Percentiles rank a stretch among this genome's conserved stretches.
Conservation (phyloP, 2,888 invertebrate genomes). For the Mystacides longicornis region DNA sequence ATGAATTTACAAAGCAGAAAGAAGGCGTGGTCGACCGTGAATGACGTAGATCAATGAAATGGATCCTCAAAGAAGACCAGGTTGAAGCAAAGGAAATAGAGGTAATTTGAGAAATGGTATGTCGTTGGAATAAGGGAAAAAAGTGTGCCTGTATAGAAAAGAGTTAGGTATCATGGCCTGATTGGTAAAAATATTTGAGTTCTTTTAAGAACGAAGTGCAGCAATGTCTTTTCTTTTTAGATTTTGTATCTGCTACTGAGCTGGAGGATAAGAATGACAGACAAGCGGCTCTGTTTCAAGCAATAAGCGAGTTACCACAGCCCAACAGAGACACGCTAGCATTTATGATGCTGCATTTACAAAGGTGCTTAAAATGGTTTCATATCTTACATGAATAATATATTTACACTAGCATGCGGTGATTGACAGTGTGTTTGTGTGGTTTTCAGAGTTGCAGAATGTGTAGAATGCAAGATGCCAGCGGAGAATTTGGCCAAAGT, state of each 20-base stretch:
- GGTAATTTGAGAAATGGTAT: neutral
- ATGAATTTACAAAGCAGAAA: too few relatives aligned
- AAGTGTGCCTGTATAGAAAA: too few relatives aligned
- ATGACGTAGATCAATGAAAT: too few relatives aligned
- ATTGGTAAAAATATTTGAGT: too few relatives aligned
- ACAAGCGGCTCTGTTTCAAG: slow-evolving; percentile 60
- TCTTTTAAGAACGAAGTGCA: too few relatives aligned
- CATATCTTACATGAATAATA: neutral
- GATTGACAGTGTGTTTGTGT: neutral
- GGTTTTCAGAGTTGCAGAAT: slow-evolving; percentile 64
- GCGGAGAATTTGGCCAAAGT: slow-evolving; percentile 80
- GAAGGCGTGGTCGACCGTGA: too few relatives aligned
- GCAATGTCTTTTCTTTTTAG: too few relatives aligned
- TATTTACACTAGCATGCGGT: neutral
- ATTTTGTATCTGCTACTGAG: slow-evolving; percentile 66
- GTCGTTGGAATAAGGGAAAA: too few relatives aligned
- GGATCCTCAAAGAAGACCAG: too few relatives aligned
- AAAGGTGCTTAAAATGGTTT: slow-evolving; percentile 51
- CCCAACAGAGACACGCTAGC: slow-evolving; percentile 94
- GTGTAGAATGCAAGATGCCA: slow-evolving; percentile 86
- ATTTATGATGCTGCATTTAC: slow-evolving; percentile 84
- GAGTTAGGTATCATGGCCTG: too few relatives aligned
- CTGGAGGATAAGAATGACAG: slow-evolving; percentile 51
- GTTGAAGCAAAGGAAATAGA: too few relatives aligned
- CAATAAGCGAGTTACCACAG: slow-evolving; percentile 77